phyloP scores from a whole-genome alignment of 2,888 invertebrate genomes.

The Lycia hirtaria region DNA sequence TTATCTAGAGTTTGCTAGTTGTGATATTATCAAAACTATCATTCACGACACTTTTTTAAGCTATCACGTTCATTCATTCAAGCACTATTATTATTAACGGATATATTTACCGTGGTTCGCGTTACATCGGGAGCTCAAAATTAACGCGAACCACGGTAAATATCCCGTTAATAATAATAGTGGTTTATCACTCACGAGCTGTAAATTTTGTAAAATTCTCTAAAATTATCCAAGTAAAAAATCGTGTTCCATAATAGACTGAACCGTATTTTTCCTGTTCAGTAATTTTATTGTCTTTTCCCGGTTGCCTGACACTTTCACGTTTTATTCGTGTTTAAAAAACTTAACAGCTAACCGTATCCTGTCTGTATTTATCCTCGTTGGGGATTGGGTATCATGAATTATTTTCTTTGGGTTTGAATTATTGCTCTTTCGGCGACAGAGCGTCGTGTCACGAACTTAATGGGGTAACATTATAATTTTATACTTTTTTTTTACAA shows the following conservation, averaged over 20 bases:
- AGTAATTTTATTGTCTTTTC: conserved; percentile 12
- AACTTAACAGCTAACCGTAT: conserved; percentile 68
- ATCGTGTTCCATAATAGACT: neutral
- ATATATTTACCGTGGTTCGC: no score
- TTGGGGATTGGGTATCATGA: conserved; percentile 68
- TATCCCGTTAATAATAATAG: no score
- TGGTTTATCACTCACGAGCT: no score
- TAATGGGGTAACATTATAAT: conserved; percentile 64
- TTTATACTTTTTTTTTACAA: conserved; percentile 51
- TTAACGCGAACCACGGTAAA: no score
- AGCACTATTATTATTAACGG: no score
- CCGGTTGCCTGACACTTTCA: conserved; percentile 16
- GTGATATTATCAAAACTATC: no score
- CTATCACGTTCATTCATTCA: no score
- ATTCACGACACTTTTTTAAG: no score
- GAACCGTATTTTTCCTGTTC: conserved; percentile 10
- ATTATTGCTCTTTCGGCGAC: conserved; percentile 67
- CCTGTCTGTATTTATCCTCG: conserved; percentile 70
- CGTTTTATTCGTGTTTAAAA: conserved; percentile 58
- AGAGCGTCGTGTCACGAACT: conserved; percentile 69
- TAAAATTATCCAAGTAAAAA: neutral
- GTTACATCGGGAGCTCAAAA: no score
- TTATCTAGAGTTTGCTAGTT: no score
- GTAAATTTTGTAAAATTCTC: neutral
- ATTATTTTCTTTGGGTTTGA: conserved; percentile 74